Conservation (phyloP, 2,888 invertebrate genomes). For the Nemurella pictetii region DNA sequence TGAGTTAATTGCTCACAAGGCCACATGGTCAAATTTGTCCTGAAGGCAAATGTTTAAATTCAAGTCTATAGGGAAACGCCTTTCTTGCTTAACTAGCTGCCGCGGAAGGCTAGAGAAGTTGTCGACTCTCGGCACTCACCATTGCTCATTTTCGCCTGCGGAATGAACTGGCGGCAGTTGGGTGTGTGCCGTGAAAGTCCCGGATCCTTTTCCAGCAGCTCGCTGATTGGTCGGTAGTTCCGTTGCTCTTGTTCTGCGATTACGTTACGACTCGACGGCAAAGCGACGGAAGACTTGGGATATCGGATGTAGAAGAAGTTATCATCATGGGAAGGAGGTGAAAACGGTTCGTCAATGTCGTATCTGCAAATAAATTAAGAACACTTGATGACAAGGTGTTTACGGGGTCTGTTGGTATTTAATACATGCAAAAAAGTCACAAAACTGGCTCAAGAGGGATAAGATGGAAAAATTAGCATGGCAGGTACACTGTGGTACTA, state of each 20-base stretch:
- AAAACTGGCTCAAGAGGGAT: no score
- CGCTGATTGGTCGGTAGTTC: slow-evolving; percentile 18
- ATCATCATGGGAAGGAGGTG: slow-evolving; percentile 75
- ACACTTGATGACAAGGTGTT: background rate
- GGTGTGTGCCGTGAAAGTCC: slow-evolving; percentile 52
- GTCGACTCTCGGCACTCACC: no score
- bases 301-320: slow-evolving; percentile 72
- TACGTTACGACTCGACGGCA: slow-evolving; percentile 42
- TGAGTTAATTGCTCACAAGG: no score
- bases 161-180: slow-evolving; percentile 66
- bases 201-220: slow-evolving; percentile 30
- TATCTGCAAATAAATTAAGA: slow-evolving; percentile 52
- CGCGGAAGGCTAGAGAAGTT: no score
- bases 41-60: no score
- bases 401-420: background rate
- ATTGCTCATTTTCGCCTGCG: slow-evolving; percentile 39
- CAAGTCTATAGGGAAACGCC: no score
- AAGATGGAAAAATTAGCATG: no score
- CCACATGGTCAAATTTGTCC: no score
- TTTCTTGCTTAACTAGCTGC: no score
- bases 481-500: no score
- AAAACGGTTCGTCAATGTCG: slow-evolving; percentile 63
- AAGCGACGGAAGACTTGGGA: slow-evolving; percentile 48
- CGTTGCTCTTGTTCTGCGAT: slow-evolving; percentile 24
- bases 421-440: no score